phyloP scores from a whole-genome alignment of 2,888 invertebrate species.

The Euspilapteryx auroguttella region DNA sequence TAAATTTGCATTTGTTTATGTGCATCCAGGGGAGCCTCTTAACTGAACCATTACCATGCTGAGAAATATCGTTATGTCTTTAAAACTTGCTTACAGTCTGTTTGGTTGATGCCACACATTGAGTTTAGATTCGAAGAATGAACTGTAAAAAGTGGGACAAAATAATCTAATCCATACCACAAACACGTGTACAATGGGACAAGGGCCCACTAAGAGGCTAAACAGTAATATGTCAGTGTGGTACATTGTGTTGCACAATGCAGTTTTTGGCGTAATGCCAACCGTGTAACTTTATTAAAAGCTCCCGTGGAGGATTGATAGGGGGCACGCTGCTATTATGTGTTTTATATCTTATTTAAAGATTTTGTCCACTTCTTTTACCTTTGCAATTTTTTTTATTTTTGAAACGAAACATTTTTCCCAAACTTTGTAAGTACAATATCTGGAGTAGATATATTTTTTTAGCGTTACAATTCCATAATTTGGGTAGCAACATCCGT shows the following conservation, averaged over 20 bases:
- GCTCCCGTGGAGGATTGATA: slow-evolving; percentile 44
- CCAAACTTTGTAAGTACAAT: neutral
- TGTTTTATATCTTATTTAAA: slow-evolving; percentile 6
- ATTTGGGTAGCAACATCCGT: slow-evolving; percentile 39
- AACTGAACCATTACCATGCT: no score
- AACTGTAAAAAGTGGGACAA: no score
- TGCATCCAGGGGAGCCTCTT: no score
- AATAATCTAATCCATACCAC: no score
- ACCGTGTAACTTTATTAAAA: slow-evolving; percentile 47
- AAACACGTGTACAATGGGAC: slow-evolving; percentile 21
- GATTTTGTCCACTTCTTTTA: neutral
- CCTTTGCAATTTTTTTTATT: neutral
- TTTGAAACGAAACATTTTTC: neutral
- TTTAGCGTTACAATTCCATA: slow-evolving; percentile 14
- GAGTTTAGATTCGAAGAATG: no score
- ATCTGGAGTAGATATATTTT: neutral
- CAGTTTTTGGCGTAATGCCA: slow-evolving; percentile 27
- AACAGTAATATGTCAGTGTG: slow-evolving; percentile 46
- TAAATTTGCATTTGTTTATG: no score
- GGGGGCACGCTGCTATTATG: slow-evolving; percentile 15
- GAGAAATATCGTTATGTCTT: no score
- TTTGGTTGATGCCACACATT: no score
- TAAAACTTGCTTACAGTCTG: no score
- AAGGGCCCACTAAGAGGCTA: slow-evolving; percentile 32
- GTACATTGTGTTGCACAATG: slow-evolving; percentile 33